Evolutionary conservation across 2,113 vertebrate genomes (phyloP).

Genomic region (Grammomys dolichurus): DNA sequence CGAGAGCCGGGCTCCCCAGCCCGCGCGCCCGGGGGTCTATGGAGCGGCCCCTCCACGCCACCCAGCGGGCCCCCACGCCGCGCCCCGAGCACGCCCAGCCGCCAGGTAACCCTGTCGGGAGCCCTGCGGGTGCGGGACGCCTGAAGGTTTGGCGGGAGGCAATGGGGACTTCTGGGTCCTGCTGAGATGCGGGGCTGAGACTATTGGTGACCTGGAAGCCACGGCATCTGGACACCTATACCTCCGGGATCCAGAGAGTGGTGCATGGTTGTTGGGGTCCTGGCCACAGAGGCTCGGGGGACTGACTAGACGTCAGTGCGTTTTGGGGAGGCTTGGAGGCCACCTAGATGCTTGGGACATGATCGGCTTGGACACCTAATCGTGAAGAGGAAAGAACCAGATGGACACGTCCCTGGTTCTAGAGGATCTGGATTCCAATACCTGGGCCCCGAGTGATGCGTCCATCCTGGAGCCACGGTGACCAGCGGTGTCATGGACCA

Average conservation of each 20-base stretch:
- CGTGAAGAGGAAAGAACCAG: neutral
- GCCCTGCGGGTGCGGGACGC: neutral
- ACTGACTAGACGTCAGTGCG: neutral
- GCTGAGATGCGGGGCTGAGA: neutral
- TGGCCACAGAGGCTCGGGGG: neutral
- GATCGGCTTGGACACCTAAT: neutral
- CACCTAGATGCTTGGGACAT: neutral
- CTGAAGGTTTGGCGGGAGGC: neutral
- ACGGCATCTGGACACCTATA: neutral
- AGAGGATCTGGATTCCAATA: neutral
- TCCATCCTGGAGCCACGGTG: neutral
- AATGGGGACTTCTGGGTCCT: constrained; percentile 40
- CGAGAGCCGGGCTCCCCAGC: constrained; percentile 89
- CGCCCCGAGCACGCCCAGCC: constrained; percentile 54
- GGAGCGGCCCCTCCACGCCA: constrained; percentile 46
- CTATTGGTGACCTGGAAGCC: neutral
- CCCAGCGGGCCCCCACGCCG: constrained; percentile 59
- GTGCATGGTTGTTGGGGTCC: neutral
- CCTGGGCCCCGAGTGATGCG: constrained; percentile 26
- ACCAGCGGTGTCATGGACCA: neutral
- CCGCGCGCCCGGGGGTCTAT: constrained; percentile 87
- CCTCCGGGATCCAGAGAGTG: neutral
- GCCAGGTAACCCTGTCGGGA: constrained; percentile 54
- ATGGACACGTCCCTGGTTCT: neutral
- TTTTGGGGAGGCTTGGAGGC: neutral